Conservation (phyloP, 2,797 vertebrate genomes). For the Macropodus opercularis region DNA sequence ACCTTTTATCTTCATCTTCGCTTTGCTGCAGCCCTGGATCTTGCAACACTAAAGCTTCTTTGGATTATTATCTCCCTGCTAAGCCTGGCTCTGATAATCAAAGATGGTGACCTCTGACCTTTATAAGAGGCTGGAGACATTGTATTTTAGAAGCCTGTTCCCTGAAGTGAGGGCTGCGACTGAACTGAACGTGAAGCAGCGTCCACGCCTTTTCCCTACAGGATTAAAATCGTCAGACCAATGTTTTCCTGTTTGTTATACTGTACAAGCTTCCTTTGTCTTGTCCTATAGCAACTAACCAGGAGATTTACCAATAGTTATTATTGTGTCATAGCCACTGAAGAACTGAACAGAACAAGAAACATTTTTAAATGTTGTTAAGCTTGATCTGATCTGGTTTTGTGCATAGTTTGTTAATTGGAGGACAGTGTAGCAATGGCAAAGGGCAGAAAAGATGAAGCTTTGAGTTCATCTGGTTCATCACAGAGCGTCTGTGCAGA, state of each 20-base stretch:
- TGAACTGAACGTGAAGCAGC: slow-evolving; percentile 1
- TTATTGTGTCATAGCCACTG: no score
- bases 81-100: not conserved
- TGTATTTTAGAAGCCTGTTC: not conserved
- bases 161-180: not conserved
- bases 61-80: not conserved
- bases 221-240: not conserved
- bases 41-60: not conserved
- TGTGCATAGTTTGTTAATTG: no score
- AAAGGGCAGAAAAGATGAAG: no score
- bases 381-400: no score
- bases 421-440: no score
- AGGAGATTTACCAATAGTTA: no score
- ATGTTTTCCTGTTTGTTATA: not conserved
- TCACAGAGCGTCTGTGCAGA: not conserved
- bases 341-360: no score
- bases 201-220: slow-evolving; percentile 9
- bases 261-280: no score
- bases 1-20: slow-evolving; percentile 4
- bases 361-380: no score
- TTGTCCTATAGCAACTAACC: no score
- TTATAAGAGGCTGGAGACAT: not conserved
- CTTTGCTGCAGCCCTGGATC: not conserved
- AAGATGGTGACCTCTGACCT: slow-evolving; percentile 6
- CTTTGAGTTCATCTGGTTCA: not conserved